phyloP scores from a whole-genome alignment of 2,113 vertebrate species.

The Leptodactylus fuscus region DNA sequence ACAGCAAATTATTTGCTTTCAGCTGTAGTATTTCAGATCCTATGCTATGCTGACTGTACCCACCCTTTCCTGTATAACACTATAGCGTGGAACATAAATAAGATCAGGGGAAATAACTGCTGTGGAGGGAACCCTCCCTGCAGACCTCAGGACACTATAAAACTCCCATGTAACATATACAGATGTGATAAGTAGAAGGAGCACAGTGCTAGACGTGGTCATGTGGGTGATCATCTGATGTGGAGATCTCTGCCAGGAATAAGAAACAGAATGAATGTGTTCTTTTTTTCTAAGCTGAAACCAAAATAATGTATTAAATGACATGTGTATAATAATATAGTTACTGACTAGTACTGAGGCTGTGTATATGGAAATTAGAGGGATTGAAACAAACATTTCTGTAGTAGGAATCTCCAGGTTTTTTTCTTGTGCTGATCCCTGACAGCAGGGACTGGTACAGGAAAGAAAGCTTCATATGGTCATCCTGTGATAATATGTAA shows the following conservation, averaged over 20 bases:
- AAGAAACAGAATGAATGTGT: not conserved
- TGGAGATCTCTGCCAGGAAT: not conserved
- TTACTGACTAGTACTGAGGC: not conserved
- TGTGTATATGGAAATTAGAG: not conserved
- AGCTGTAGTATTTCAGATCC: not conserved
- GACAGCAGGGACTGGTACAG: not conserved
- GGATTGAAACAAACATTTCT: not conserved
- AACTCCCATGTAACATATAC: not conserved
- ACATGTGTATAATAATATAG: too few species aligned
- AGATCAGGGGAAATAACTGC: slow-evolving; percentile 28
- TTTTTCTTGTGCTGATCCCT: not conserved
- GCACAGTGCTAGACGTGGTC: not conserved
- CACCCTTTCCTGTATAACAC: slow-evolving; percentile 55
- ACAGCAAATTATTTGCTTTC: not conserved
- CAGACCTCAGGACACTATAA: not conserved
- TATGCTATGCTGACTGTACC: slow-evolving; percentile 33
- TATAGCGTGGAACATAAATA: slow-evolving; percentile 16
- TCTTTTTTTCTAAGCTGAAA: not conserved
- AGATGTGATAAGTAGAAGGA: too few species aligned
- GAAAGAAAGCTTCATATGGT: not conserved
- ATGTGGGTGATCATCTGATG: slow-evolving; percentile 4
- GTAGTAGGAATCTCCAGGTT: not conserved
- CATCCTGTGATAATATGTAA: not conserved
- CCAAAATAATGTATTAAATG: not conserved
- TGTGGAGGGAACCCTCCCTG: slow-evolving; percentile 28